Base-by-base conservation (phyloP, 2,888 invertebrate species). In the Coenonympha arcania region DNA sequence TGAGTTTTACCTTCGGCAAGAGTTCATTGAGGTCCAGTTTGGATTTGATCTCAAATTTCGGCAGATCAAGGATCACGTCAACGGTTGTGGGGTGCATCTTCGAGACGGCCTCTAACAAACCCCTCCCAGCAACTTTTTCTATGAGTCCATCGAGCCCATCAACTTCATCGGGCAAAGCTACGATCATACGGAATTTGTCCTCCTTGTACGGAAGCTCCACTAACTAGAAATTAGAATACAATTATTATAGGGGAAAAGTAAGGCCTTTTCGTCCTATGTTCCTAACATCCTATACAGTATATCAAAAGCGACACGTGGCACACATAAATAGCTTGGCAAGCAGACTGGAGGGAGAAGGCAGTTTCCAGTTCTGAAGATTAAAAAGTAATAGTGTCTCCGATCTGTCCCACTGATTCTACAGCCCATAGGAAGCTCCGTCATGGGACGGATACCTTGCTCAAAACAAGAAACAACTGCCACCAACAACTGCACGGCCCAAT, bases 201-300 rank as follows among this genome's bases (percentile, higher is more conserved):
- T 76, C 75, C 57, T 74, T 65, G 62, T 77, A 77, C 0, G 78
- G 76, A 6, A 77, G 63, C 50, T 77, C 77, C 9, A 76, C 46
- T 64, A 77, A 43, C 77, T 77, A 62, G 6, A 48, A 54, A 11
- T 41, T 20, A 6, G 6, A 1, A 6, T 2, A 13, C 6, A 15
- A 15, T 15, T 6, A n/a, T n/a, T n/a, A n/a, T n/a, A n/a, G n/a
- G n/a, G n/a, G n/a, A n/a, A n/a, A n/a, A n/a, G n/a, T n/a, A n/a
- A n/a, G n/a, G n/a, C n/a, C n/a, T n/a, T n/a, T n/a, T n/a, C n/a
- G n/a, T n/a, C n/a, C n/a, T n/a, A n/a, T n/a, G n/a, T n/a, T n/a
- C n/a, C n/a, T n/a, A n/a, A n/a, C n/a, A n/a, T n/a, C n/a, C n/a
- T n/a, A n/a, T n/a, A n/a, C n/a, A n/a, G n/a, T n/a, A n/a, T n/a